These are phyloP conservation scores for Caenorhabditis wallacei DNA, from an alignment of 2,888 invertebrate genomes.

Conservation along the genomic window DNA sequence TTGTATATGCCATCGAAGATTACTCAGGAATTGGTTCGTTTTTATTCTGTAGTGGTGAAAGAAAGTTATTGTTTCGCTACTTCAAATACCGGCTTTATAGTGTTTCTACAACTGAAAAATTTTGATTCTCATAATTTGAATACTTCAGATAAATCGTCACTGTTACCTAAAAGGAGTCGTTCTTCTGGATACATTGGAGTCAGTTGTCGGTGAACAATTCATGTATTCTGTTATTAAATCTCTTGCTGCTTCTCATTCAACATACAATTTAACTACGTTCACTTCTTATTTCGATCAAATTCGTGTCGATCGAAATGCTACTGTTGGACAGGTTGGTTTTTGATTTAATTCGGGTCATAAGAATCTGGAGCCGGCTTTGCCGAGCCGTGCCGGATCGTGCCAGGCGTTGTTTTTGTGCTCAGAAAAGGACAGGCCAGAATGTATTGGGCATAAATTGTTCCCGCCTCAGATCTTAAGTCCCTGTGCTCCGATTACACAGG, in stretches of 20 bases:
- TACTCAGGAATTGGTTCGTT: slow-evolving; percentile 65
- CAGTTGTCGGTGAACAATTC: slow-evolving; percentile 75
- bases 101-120: too few species aligned
- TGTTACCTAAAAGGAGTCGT: slow-evolving; percentile 81
- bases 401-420: too few species aligned
- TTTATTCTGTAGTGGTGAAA: neutral
- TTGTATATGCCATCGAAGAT: slow-evolving; percentile 71
- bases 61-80: too few species aligned
- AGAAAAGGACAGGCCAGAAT: too few species aligned
- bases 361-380: too few species aligned
- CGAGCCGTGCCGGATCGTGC: too few species aligned
- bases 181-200: slow-evolving; percentile 77
- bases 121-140: slow-evolving; percentile 11
- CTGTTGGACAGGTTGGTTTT: slow-evolving; percentile 67
- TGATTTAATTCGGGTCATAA: too few species aligned
- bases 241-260: slow-evolving; percentile 57
- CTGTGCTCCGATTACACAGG: too few species aligned
- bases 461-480: too few species aligned
- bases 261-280: slow-evolving; percentile 71
- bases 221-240: slow-evolving; percentile 72
- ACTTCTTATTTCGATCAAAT: slow-evolving; percentile 68
- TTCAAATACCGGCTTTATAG: too few species aligned
- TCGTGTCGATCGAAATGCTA: slow-evolving; percentile 67
- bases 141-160: slow-evolving; percentile 77
- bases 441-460: too few species aligned